Conservation (phyloP, 2,797 vertebrate species). For the Poeciliopsis turneri region DNA sequence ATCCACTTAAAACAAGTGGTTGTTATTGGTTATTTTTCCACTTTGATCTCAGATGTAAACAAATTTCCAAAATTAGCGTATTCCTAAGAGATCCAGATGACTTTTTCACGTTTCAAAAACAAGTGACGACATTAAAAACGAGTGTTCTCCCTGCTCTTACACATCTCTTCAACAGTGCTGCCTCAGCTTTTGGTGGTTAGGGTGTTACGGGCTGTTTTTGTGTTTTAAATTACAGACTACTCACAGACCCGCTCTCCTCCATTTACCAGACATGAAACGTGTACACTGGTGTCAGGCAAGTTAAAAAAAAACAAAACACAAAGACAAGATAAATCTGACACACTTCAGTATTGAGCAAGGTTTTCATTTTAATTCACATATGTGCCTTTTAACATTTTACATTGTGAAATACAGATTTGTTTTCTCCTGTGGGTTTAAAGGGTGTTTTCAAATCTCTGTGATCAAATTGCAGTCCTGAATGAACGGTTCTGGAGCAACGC, state of each 20-base stretch:
- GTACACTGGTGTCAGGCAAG: conserved; percentile 2
- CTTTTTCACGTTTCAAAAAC: conserved; percentile 37
- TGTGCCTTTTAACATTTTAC: conserved; percentile 71
- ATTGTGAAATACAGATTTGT: conserved; percentile 56
- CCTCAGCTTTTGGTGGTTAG: conserved; percentile 61
- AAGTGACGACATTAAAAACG: conserved; percentile 58
- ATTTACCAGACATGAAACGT: conserved; percentile 27
- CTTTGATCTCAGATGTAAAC: conserved; percentile 6
- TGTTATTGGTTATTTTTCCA: background rate
- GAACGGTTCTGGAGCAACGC: conserved; percentile 26
- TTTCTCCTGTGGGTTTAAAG: conserved; percentile 12
- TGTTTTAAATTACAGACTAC: conserved; percentile 31
- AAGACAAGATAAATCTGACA: conserved; percentile 9
- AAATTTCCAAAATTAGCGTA: conserved; percentile 32
- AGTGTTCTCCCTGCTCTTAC: conserved; percentile 35
- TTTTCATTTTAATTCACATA: conserved; percentile 65
- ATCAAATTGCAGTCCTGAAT: conserved; percentile 40
- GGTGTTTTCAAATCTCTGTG: conserved; percentile 45
- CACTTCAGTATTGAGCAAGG: conserved; percentile 36
- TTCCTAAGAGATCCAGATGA: conserved; percentile 38
- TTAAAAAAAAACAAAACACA: background rate
- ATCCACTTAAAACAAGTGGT: background rate
- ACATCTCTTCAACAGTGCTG: conserved; percentile 31
- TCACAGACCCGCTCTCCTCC: conserved; percentile 31
- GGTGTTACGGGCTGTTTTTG: conserved; percentile 37